Base-by-base conservation (phyloP, 2,797 vertebrate species). In the Anisognathus igniventris region DNA sequence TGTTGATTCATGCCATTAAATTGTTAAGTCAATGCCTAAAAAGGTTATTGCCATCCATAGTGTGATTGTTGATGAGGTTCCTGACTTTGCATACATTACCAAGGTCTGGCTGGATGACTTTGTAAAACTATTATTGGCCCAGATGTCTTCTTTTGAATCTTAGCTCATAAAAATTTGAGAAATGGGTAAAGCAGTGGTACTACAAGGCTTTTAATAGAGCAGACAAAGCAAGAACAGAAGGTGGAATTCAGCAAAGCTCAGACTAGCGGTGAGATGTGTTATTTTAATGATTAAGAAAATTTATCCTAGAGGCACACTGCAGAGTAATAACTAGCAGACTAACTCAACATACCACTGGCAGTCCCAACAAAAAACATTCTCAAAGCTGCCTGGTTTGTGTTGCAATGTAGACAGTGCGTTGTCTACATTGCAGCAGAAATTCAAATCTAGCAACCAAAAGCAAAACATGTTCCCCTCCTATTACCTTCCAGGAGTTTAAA, bases 71-170 rank as follows among this genome's bases (percentile, higher is more conserved):
- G 95, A 97, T 96, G 92, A 96, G 60, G 76, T 95, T 96, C 95
- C 97, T 96, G 95, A 96, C 93, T 97, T 96, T 95, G 95, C 95
- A 97, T 97, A 89, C n/a, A 92, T 97, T 97, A 96, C 47, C 35
- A 53, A 66, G 42, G 80, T 76, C 93, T 93, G 53, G 6, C 40
- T 90, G 37, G 70, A 90, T 58, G 77, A 81, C 58, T 93, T 81
- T 82, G 62, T 96, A 87, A 96, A 94, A 70, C 68, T 51, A 22
- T 90, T 87, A 96, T 79, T 90, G 95, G 84, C 78, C 82, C 72
- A 96, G 71, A 84, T 79, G 50, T 83, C 78, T 96, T 85, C 51
- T 61, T 95, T 91, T 93, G 68, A 93, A 89, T 60, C 74, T 86
- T 73, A 47, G 48, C 42, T 93, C 53, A 66, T 90, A 71, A 83